Evolutionary conservation across 2,797 vertebrate genomes (phyloP), one percentile per base, ranked within the genome.

Genomic region (Enteromius paludinosus): DNA sequence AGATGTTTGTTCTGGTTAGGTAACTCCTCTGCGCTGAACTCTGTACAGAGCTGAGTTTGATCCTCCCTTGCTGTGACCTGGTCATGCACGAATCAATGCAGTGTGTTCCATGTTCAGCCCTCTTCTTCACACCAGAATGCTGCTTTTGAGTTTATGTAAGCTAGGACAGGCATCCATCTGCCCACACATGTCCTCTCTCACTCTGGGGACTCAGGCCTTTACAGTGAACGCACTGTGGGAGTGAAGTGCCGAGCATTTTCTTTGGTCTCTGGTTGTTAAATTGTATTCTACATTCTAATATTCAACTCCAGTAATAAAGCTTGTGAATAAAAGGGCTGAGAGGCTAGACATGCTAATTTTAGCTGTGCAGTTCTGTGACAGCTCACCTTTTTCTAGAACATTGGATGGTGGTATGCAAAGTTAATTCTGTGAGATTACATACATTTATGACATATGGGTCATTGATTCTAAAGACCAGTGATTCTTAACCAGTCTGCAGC

Each of bases 71-170:
- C 84, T 84, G 45, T 80, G 88, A 81, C 82, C 82, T 88, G 82
- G 89, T 87, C 89, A 74, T 86, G 86, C 79, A 89, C 86, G 85
- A 89, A 92, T 92, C 90, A 45, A 92, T 91, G 86, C 81, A 74
- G 17, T 78, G 83, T 75, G 81, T 86, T 90, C 81, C 72, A 76
- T 87, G 85, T 23, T 84, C 89, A 83, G 86, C 49, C 68, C 47
- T 89, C 89, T 83, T 89, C 85, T 88, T 84, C 88, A 69, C 80
- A 78, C 79, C 49, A 71, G 83, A 79, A 78, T 69, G 82, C 86
- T 87, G 79, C 84, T 90, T 90, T 86, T 78, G 81, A 84, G 87
- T 88, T 93, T 92, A 92, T 90, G 84, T 93, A 92, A 92, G 83
- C 45, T 87, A 88, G 82, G 89, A 88, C 78, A 80, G 81, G 90